Conservation (phyloP, 2,113 vertebrate species). For the Atherinomorus stipes region DNA sequence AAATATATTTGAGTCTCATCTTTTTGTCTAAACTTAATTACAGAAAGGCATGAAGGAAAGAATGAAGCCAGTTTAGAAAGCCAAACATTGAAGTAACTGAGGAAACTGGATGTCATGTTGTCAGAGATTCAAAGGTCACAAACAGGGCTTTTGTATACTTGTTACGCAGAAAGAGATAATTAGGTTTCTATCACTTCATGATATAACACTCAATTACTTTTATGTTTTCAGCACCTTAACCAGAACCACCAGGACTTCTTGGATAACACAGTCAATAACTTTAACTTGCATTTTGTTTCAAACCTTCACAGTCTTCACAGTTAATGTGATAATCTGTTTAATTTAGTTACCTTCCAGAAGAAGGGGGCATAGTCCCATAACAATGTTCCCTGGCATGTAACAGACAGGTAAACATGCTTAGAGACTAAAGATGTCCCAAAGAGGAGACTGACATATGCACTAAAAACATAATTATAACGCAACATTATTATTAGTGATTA, state of each 20-base stretch:
- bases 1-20: background rate
- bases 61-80: background rate
- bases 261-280: background rate
- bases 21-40: background rate
- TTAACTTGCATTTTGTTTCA: background rate
- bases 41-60: background rate
- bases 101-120: slow-evolving; percentile 27
- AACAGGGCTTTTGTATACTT: slow-evolving; percentile 15
- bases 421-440: background rate
- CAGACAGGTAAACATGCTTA: background rate
- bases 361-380: too few relatives aligned
- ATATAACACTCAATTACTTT: background rate
- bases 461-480: background rate
- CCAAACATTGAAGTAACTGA: background rate
- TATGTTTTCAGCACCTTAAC: background rate
- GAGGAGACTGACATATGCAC: background rate
- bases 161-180: background rate
- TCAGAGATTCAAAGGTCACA: slow-evolving; percentile 9
- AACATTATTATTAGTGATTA: too few relatives aligned
- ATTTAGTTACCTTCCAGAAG: too few relatives aligned
- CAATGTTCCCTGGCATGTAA: too few relatives aligned
- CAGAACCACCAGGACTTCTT: background rate
- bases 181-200: background rate
- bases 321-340: too few relatives aligned
- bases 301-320: background rate